Conservation (phyloP, 1,140 invertebrate species). For the Diabrotica undecimpunctata region DNA sequence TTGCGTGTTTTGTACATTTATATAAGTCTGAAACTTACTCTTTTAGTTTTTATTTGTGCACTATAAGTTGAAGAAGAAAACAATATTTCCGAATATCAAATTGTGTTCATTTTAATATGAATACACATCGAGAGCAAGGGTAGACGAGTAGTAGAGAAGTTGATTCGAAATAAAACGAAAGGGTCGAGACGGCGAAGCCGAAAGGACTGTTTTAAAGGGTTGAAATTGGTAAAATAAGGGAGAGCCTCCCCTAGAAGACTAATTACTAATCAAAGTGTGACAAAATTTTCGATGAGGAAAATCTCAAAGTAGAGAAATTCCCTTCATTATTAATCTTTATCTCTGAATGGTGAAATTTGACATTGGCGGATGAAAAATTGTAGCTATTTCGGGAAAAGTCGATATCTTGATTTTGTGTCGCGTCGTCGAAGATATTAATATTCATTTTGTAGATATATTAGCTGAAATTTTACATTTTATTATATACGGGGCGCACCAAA, state of each 20-base stretch:
- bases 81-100: background rate
- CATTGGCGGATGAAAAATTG: constrained; percentile 21
- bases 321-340: constrained; percentile 24
- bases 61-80: no score
- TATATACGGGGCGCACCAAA: no score
- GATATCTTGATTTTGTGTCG: constrained; percentile 8
- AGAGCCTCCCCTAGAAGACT: constrained; percentile 40
- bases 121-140: constrained; percentile 10
- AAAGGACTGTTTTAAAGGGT: constrained; percentile 37
- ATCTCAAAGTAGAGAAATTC: constrained; percentile 27
- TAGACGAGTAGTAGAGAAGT: constrained; percentile 7
- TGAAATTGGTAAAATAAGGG: constrained; percentile 44
- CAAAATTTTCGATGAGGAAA: constrained; percentile 42
- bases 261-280: constrained; percentile 47
- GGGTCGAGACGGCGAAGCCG: constrained; percentile 11
- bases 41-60: no score
- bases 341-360: constrained; percentile 19
- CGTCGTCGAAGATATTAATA: background rate
- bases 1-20: no score
- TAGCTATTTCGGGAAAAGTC: constrained; percentile 2
- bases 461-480: no score
- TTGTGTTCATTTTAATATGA: constrained; percentile 14
- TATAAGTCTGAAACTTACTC: no score
- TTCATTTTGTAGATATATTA: background rate
- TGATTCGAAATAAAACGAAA: constrained; percentile 16